A percentile compares a stretch with the other conserved stretches of the same genome.
Conservation (phyloP, 2,888 invertebrate species). For the Ditula angustiorana region DNA sequence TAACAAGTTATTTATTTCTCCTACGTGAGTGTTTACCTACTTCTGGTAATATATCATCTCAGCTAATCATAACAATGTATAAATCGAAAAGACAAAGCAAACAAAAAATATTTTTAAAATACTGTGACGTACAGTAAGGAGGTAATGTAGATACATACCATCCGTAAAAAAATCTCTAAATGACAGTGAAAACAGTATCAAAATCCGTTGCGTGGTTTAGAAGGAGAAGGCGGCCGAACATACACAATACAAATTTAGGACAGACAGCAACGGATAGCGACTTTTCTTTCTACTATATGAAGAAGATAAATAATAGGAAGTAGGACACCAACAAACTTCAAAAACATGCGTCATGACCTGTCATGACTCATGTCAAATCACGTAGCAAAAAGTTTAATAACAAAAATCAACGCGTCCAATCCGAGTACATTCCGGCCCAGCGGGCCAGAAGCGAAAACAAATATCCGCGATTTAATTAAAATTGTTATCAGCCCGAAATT, state of each 20-base stretch:
- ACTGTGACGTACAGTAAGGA: too few relatives aligned
- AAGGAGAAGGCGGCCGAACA: too few relatives aligned
- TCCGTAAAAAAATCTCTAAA: too few relatives aligned
- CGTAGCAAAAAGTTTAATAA: background rate
- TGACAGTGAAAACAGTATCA: too few relatives aligned
- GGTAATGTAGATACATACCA: too few relatives aligned
- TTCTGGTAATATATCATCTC: too few relatives aligned
- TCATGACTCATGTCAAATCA: background rate
- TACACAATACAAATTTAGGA: too few relatives aligned
- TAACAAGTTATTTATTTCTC: background rate
- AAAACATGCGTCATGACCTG: background rate
- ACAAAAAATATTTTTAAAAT: too few relatives aligned
- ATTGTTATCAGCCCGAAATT: constrained; percentile 13
- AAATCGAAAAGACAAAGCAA: too few relatives aligned
- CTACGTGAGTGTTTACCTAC: background rate
- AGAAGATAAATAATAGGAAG: background rate
- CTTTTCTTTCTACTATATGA: background rate
- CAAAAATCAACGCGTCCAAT: background rate
- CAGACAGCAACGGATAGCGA: too few relatives aligned
- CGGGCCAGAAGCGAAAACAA: constrained; percentile 19
- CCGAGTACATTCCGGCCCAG: background rate
- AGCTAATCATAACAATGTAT: too few relatives aligned
- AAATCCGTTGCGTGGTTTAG: too few relatives aligned
- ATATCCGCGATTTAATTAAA: constrained; percentile 34
- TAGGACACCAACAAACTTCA: background rate